phyloP scores from a whole-genome alignment of 1,140 invertebrate species.

The Agrilus planipennis region DNA sequence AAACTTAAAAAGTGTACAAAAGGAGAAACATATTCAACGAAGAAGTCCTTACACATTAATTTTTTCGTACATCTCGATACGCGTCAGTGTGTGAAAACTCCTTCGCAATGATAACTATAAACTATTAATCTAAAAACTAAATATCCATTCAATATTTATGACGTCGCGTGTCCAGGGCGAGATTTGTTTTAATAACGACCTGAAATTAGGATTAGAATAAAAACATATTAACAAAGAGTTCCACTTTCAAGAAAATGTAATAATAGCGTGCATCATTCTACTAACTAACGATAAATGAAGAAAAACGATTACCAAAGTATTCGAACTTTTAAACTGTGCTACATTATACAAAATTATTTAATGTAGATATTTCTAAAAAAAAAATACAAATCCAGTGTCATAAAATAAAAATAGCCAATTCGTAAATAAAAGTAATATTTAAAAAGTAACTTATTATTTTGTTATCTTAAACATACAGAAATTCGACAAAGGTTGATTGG shows the following conservation, averaged over 20 bases:
- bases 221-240: conserved; percentile 17
- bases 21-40: not conserved
- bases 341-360: too few species aligned
- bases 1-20: not conserved
- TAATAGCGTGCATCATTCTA: not conserved
- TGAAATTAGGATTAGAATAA: conserved; percentile 29
- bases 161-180: conserved; percentile 18
- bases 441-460: too few species aligned
- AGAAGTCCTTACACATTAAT: not conserved
- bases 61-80: conserved; percentile 4
- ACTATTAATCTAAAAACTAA: conserved; percentile 10
- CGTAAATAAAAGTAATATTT: too few species aligned
- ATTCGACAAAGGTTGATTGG: too few species aligned
- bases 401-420: too few species aligned
- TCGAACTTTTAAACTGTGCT: too few species aligned
- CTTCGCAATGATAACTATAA: conserved; percentile 8
- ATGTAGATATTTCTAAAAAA: too few species aligned
- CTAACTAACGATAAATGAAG: not conserved
- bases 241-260: not conserved
- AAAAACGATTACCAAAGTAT: too few species aligned
- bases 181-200: conserved; percentile 32
- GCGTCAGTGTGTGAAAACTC: not conserved
- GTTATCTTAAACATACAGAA: too few species aligned
- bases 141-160: conserved; percentile 11
- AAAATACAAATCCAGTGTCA: too few species aligned